phyloP scores from a whole-genome alignment of 2,113 vertebrate species.

The Ochotona princeps region DNA sequence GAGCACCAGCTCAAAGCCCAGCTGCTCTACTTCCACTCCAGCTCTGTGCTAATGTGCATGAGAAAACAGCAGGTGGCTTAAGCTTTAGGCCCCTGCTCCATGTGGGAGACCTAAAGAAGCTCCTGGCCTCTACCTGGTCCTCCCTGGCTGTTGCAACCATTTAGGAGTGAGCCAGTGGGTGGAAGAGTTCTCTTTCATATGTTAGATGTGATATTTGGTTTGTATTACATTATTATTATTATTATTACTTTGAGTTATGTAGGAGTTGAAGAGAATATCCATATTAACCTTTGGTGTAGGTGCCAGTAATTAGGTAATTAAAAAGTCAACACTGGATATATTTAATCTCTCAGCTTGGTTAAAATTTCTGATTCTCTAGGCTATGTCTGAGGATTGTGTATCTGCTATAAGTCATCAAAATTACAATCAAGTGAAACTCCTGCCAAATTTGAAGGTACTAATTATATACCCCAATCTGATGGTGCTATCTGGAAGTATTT shows the following conservation, averaged over 20 bases:
- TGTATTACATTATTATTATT: not conserved
- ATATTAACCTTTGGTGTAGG: not conserved
- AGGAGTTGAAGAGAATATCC: not conserved
- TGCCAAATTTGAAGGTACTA: conserved; percentile 12
- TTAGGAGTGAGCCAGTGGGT: too few relatives aligned
- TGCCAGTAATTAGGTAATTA: not conserved
- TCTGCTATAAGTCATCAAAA: conserved; percentile 9
- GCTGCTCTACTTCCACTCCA: too few relatives aligned
- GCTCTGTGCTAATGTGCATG: too few relatives aligned
- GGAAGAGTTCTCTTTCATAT: not conserved
- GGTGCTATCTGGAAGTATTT: not conserved
- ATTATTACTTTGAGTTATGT: not conserved
- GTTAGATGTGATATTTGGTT: not conserved
- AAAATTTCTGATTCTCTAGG: conserved; percentile 24
- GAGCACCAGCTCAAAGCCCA: too few relatives aligned
- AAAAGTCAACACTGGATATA: not conserved
- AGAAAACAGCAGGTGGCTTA: too few relatives aligned
- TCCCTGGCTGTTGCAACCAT: too few relatives aligned
- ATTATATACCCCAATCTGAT: not conserved
- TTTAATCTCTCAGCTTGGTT: conserved; percentile 19
- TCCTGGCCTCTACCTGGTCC: too few relatives aligned
- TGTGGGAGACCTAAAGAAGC: too few relatives aligned
- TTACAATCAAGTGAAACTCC: not conserved
- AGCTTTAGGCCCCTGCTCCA: too few relatives aligned
- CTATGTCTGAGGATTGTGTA: not conserved